Conservation (phyloP, 2,113 vertebrate species). For the Pteruthius melanotis region DNA sequence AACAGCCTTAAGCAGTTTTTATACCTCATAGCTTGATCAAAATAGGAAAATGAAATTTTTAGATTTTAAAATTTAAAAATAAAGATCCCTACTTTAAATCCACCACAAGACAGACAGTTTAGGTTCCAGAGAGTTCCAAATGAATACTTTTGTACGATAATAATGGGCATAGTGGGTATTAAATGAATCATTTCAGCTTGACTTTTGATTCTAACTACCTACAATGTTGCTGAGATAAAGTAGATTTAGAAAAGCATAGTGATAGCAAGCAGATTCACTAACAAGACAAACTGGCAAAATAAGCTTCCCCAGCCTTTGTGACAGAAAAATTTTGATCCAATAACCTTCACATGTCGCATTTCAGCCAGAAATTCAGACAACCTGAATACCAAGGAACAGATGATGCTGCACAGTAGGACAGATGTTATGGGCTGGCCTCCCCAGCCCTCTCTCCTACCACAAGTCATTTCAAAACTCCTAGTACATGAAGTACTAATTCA, state of each 20-base stretch:
- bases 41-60: not conserved
- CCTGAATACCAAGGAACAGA: not conserved
- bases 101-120: slow-evolving; percentile 43
- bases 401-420: not conserved
- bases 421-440: not conserved
- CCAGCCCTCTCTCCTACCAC: not conserved
- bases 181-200: slow-evolving; percentile 19
- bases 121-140: slow-evolving; percentile 39
- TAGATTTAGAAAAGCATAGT: not conserved
- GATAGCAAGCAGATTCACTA: slow-evolving; percentile 3
- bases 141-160: not conserved
- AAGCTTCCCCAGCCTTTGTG: not conserved
- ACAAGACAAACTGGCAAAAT: not conserved
- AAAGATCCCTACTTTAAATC: slow-evolving; percentile 24
- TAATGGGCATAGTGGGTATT: not conserved
- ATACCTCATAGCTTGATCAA: not conserved
- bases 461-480: not conserved
- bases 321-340: not conserved
- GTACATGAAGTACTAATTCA: not conserved
- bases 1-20: not conserved
- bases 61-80: not conserved
- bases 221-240: not conserved
- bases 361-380: slow-evolving; percentile 27
- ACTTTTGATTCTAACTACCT: not conserved
- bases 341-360: slow-evolving; percentile 1